These are phyloP conservation scores for Ptychodera flava DNA, from an alignment of 35 echinoderm and acorn worm genomes.

Conservation along the genomic window DNA sequence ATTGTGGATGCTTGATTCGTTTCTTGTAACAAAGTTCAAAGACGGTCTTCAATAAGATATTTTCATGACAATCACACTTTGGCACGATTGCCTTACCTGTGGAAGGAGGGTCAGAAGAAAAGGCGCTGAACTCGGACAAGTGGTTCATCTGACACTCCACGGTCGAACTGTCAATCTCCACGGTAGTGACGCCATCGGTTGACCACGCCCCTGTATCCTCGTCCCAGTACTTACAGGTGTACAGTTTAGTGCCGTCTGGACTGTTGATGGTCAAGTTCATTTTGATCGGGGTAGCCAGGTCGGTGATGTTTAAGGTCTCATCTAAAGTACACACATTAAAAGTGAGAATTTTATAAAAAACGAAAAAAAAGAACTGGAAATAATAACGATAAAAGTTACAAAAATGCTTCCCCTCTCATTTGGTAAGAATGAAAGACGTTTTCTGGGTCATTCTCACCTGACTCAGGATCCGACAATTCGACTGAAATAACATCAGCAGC, in stretches of 20 bases:
- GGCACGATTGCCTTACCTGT: too few relatives aligned
- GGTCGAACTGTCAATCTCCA: not conserved
- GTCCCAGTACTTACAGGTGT: conserved; percentile 69
- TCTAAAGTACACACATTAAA: too few relatives aligned
- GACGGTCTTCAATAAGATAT: too few relatives aligned
- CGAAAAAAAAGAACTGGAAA: too few relatives aligned
- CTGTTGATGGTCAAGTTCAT: conserved; percentile 51
- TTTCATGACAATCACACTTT: too few relatives aligned
- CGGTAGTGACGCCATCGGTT: conserved; percentile 38
- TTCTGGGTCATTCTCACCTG: conserved; percentile 39
- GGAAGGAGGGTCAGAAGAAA: too few relatives aligned
- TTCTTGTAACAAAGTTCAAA: too few relatives aligned
- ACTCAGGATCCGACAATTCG: conserved; percentile 47
- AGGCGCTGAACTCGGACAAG: conserved; percentile 55
- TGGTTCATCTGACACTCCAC: conserved; percentile 47
- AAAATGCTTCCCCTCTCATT: too few relatives aligned
- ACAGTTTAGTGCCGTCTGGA: conserved; percentile 29
- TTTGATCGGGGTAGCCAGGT: conserved; percentile 21
- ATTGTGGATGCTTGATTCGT: too few relatives aligned
- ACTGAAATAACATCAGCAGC: conserved; percentile 50
- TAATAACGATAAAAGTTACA: too few relatives aligned
- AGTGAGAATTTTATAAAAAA: too few relatives aligned
- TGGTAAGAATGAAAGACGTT: too few relatives aligned
- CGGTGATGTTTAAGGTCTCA: conserved; percentile 39
- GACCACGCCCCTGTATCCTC: conserved; percentile 27